Percentiles rank a stretch among this genome's conserved stretches.
Evolutionary conservation across 2,888 invertebrate species (phyloP).

Genomic region (Phengaris alcon): DNA sequence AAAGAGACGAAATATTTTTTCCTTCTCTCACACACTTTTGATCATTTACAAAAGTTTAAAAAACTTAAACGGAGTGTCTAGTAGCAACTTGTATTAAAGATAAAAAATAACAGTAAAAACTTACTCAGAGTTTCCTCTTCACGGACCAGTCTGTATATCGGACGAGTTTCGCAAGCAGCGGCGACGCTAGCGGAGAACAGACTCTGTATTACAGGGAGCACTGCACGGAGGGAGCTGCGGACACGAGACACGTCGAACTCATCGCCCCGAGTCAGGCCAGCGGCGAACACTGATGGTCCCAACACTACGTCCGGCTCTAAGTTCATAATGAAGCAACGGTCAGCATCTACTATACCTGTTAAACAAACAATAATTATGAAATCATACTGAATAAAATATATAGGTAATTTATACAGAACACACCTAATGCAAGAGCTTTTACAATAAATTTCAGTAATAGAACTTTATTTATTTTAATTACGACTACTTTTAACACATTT

Average conservation of each 20-base stretch:
- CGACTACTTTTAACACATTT: neutral
- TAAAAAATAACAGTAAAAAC: neutral
- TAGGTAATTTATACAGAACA: too few species aligned
- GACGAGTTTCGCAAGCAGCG: slow-evolving; percentile 47
- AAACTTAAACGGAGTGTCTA: too few species aligned
- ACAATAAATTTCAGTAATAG: too few species aligned
- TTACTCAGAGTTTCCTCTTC: slow-evolving; percentile 82
- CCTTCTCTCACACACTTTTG: too few species aligned
- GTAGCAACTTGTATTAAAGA: too few species aligned
- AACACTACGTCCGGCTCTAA: slow-evolving; percentile 87
- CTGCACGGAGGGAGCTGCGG: slow-evolving; percentile 84
- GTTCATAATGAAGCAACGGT: slow-evolving; percentile 94
- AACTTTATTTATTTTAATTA: too few species aligned
- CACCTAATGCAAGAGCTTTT: too few species aligned
- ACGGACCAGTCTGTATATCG: slow-evolving; percentile 86
- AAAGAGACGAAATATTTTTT: too few species aligned
- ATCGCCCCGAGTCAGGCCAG: slow-evolving; percentile 86
- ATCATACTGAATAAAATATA: too few species aligned
- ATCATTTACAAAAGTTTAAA: too few species aligned
- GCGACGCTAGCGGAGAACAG: slow-evolving; percentile 42
- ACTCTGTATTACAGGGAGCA: slow-evolving; percentile 83
- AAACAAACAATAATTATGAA: neutral
- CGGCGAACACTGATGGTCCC: slow-evolving; percentile 79
- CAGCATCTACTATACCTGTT: slow-evolving; percentile 87
- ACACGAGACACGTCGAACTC: slow-evolving; percentile 89